A percentile compares a stretch with the other conserved stretches of the same genome.
phyloP scores from a whole-genome alignment of 1,140 invertebrate genomes.

The Penaeus vannamei region DNA sequence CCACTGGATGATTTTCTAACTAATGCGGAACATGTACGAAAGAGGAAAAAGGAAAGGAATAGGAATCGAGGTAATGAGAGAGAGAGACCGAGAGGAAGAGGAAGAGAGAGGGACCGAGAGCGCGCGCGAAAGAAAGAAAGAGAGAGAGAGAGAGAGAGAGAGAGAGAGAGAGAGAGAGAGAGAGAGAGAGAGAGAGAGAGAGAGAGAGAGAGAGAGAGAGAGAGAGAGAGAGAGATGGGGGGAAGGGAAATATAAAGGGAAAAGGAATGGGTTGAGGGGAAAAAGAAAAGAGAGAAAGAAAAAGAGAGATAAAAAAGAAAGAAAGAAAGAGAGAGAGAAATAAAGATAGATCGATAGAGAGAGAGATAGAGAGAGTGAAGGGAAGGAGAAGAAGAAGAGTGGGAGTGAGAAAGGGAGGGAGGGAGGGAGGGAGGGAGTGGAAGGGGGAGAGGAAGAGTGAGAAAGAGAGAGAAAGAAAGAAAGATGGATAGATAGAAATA shows the following conservation, averaged over 20 bases:
- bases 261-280: no score
- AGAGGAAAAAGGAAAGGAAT: not conserved
- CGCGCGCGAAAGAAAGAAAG: not conserved
- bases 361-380: no score
- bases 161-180: not conserved
- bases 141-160: constrained; percentile 8
- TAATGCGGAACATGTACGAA: no score
- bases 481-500: no score
- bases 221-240: not conserved
- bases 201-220: not conserved
- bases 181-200: not conserved
- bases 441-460: no score
- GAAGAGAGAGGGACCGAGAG: not conserved
- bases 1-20: not conserved
- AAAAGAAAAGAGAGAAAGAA: no score
- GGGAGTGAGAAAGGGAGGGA: no score
- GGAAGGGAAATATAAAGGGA: not conserved
- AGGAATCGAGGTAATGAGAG: not conserved
- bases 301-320: no score
- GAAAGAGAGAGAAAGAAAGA: not conserved
- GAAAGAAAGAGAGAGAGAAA: no score
- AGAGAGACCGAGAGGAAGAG: not conserved
- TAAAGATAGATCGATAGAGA: no score
- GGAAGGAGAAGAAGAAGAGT: no score
- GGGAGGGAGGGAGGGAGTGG: no score